Percentiles rank a stretch among this genome's conserved stretches.
These are phyloP conservation scores for Chaetodon trifasciatus DNA, from an alignment of 2,797 vertebrate genomes.

Conservation along the genomic window DNA sequence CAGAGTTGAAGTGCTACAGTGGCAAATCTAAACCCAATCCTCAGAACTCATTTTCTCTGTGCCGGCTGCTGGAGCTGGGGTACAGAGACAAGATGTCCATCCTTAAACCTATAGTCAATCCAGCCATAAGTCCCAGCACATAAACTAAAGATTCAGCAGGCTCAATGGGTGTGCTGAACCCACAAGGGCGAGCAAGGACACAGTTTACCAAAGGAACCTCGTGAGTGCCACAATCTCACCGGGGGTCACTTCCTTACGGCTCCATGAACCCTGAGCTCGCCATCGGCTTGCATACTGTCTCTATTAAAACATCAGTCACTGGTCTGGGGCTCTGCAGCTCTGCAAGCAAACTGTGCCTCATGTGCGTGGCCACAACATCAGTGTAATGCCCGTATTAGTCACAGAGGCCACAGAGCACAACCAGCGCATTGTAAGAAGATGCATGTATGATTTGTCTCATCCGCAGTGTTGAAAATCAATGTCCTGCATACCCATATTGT, in stretches of 20 bases:
- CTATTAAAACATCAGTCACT: conserved; percentile 77
- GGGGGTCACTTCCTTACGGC: conserved; percentile 74
- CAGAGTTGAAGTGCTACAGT: conserved; percentile 84
- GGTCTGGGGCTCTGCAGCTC: conserved; percentile 48
- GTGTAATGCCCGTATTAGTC: conserved; percentile 44
- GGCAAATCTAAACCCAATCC: conserved; percentile 84
- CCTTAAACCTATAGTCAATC: conserved; percentile 73
- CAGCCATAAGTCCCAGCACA: conserved; percentile 52
- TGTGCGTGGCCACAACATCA: conserved; percentile 54
- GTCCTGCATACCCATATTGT: conserved; percentile 15
- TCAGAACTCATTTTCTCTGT: conserved; percentile 83
- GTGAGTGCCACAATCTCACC: conserved; percentile 61
- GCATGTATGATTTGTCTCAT: conserved; percentile 36
- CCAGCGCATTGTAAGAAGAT: conserved; percentile 50
- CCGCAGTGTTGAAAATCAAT: conserved; percentile 51
- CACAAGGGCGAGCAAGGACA: conserved; percentile 84
- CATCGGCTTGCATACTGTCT: conserved; percentile 47
- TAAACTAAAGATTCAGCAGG: conserved; percentile 61
- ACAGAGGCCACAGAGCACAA: conserved; percentile 47
- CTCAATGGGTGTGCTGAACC: conserved; percentile 66
- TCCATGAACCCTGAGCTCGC: conserved; percentile 67
- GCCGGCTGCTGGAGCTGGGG: conserved; percentile 59
- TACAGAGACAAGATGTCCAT: conserved; percentile 76
- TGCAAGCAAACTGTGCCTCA: conserved; percentile 50
- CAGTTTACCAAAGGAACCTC: conserved; percentile 50